These are phyloP conservation scores for Pomacea canaliculata DNA, from an alignment of 2,888 invertebrate species.

Conservation along the genomic window DNA sequence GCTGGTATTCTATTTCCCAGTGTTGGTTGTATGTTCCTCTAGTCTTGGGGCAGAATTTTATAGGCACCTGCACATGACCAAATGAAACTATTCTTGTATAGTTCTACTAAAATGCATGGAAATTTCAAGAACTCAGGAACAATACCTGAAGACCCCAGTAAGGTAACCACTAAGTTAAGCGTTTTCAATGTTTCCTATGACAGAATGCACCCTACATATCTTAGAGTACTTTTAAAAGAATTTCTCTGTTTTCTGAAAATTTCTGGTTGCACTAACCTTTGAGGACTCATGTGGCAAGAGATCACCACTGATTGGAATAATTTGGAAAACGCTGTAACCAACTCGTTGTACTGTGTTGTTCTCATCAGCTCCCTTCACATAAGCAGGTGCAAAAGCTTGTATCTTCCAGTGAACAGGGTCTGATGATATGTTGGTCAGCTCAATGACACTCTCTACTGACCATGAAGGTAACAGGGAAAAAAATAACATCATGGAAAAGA, in stretches of 20 bases:
- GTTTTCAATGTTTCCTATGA: too few species aligned
- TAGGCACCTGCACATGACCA: constrained; percentile 38
- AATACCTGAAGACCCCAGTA: too few species aligned
- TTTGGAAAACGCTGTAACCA: constrained; percentile 52
- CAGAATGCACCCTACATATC: too few species aligned
- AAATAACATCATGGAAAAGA: background rate
- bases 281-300: constrained; percentile 37
- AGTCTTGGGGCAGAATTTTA: constrained; percentile 53
- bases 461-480: too few species aligned
- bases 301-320: constrained; percentile 39
- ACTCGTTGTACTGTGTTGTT: constrained; percentile 48
- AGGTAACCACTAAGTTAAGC: too few species aligned
- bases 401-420: constrained; percentile 48
- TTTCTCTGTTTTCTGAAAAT: background rate
- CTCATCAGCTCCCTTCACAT: constrained; percentile 49
- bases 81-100: too few species aligned
- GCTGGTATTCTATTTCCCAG: constrained; percentile 51
- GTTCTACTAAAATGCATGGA: too few species aligned
- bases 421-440: constrained; percentile 44
- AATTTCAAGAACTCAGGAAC: too few species aligned
- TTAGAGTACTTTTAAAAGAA: too few species aligned
- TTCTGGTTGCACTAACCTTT: constrained; percentile 37
- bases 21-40: constrained; percentile 55
- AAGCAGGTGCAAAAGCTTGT: constrained; percentile 54
- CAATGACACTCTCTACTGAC: constrained; percentile 40